A percentile compares a stretch with the other conserved stretches of the same genome.
Conservation (phyloP, 1,140 invertebrate species). For the Pseudomyrmex dendroicus region DNA sequence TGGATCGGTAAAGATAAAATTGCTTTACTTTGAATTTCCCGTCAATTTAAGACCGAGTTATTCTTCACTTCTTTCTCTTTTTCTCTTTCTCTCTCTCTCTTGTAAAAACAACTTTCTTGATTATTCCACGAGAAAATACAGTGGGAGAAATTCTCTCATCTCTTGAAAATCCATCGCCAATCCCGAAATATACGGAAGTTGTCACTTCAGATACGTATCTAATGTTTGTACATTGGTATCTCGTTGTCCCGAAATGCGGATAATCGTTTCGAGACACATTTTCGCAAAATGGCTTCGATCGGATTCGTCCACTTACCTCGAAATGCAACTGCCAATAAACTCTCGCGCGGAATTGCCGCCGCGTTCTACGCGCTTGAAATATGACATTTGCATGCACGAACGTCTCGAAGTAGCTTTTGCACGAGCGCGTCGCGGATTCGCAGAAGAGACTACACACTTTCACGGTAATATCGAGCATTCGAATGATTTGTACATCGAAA, state of each 20-base stretch:
- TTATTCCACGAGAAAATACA: conserved; percentile 18
- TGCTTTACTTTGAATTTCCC: neutral
- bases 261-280: conserved; percentile 4
- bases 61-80: no score
- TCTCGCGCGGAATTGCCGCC: neutral
- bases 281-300: conserved; percentile 9
- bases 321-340: conserved; percentile 49
- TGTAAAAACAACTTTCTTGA: conserved; percentile 1
- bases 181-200: neutral
- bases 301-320: conserved; percentile 42
- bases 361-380: conserved; percentile 5
- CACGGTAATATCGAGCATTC: neutral
- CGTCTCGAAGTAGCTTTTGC: neutral
- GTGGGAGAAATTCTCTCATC: neutral
- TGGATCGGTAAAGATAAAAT: neutral
- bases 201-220: neutral
- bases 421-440: neutral
- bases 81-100: neutral
- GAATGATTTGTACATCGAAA: neutral
- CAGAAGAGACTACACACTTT: neutral
- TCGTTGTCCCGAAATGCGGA: neutral
- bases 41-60: neutral
- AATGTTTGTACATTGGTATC: conserved; percentile 30
- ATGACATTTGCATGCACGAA: conserved; percentile 44
- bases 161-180: neutral